Conservation (phyloP, 1,140 invertebrate species). For the Lepidurus apus region DNA sequence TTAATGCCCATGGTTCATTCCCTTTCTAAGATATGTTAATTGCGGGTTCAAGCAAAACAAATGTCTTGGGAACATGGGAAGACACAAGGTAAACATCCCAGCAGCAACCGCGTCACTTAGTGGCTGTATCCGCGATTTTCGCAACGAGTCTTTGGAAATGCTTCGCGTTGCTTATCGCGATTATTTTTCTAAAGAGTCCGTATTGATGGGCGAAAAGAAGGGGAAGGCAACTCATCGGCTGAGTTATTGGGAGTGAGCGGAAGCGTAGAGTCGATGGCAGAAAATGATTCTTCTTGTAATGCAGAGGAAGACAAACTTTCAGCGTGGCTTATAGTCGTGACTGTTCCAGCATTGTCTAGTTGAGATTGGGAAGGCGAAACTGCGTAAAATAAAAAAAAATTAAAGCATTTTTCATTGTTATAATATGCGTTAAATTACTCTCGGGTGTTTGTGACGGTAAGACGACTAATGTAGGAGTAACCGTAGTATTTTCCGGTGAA, state of each 20-base stretch:
- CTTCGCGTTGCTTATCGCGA: background rate
- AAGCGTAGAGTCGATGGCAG: background rate
- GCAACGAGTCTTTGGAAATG: background rate
- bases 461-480: background rate
- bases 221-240: background rate
- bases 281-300: background rate
- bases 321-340: background rate
- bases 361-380: background rate
- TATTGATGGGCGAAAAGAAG: background rate
- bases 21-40: too few species aligned
- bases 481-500: background rate
- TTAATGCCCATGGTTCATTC: too few species aligned
- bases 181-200: background rate
- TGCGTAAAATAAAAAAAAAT: background rate
- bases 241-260: background rate
- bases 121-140: too few species aligned
- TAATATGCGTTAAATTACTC: background rate
- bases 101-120: too few species aligned
- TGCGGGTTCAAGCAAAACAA: too few species aligned
- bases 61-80: too few species aligned
- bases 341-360: background rate
- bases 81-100: too few species aligned
- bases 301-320: background rate
- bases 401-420: too few species aligned
- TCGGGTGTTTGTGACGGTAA: background rate